A percentile compares a stretch with the other conserved stretches of the same genome.
Conservation (phyloP, 2,797 vertebrate genomes). For the Heliangelus exortis region DNA sequence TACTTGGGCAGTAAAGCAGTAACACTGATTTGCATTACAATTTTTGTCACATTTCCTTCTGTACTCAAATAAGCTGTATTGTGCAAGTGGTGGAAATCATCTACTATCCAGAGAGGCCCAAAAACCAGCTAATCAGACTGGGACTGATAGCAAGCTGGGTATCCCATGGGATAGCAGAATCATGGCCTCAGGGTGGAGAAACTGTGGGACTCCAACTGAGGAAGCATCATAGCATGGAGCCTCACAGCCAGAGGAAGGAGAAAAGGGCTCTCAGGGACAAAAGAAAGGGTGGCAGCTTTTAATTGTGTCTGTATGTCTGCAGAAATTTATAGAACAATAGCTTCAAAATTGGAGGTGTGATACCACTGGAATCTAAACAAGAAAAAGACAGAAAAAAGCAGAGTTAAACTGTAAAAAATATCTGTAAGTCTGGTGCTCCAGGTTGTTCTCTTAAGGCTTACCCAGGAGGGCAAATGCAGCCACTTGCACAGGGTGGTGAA, state of each 20-base stretch:
- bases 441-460: constrained; percentile 73
- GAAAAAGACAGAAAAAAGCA: neutral
- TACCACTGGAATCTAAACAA: constrained; percentile 17
- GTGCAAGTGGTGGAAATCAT: neutral
- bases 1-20: neutral
- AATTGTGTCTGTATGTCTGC: neutral
- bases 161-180: neutral
- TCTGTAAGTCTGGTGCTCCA: neutral
- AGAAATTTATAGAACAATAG: neutral
- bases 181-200: neutral
- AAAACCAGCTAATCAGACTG: neutral
- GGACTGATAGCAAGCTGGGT: neutral
- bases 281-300: neutral
- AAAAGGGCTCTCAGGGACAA: neutral
- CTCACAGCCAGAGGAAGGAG: neutral
- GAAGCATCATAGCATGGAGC: neutral
- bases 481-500: constrained; percentile 91
- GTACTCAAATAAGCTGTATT: neutral
- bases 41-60: neutral
- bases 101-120: neutral
- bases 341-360: constrained; percentile 19
- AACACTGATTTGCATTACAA: neutral
- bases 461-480: constrained; percentile 93
- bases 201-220: neutral
- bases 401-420: neutral